Base-by-base conservation (phyloP, 2,113 vertebrate species). In the Galemys pyrenaicus region DNA sequence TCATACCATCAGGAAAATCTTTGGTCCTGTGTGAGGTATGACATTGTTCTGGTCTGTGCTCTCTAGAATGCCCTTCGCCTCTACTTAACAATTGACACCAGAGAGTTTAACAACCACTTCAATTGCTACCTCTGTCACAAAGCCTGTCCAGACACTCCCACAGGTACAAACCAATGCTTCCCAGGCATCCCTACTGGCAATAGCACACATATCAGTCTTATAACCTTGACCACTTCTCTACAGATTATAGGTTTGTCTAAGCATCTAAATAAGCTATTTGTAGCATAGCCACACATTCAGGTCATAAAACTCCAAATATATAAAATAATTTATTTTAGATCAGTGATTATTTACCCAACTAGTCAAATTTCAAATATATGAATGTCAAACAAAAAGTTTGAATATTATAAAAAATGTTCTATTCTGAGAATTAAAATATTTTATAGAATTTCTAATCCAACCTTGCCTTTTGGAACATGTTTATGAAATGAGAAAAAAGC, bases 401-500 rank as follows among this genome's bases (percentile, higher is more conserved):
- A 11, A 73, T 9, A 19, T 81, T 68, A 15, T 20, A 46, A 85
- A 62, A 88, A 30, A 60, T 9, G 75, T 87, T 30, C 7, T 9
- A 81, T 82, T 20, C 26, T 44, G 77, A 78, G 44, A 90, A 28
- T 28, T 71, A 51, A 93, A 91, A 26, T 2, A 16, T 41, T 90
- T 65, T 46, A 41, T n/a, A 74, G 41, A 68, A 80, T 80, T 80
- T 68, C 11, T 44, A 32, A 67, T 41, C 41, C 32, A 68, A 37
- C 3, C 5, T 78, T 46, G 32, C 17, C 56, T 51, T 94, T 85
- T 56, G 41, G 74, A 89, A 32, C 17, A 85, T 17, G 41, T 24
- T 62, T n/a, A 92, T 85, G 73, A 60, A 85, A n/a, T 12, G 71
- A 35, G 30, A 89, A 94, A 91, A 83, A 26, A 12, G 35, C 28